Evolutionary conservation across 2,888 invertebrate genomes (phyloP), one percentile per base, ranked within the genome.

Genomic region (Nowickia ferox): DNA sequence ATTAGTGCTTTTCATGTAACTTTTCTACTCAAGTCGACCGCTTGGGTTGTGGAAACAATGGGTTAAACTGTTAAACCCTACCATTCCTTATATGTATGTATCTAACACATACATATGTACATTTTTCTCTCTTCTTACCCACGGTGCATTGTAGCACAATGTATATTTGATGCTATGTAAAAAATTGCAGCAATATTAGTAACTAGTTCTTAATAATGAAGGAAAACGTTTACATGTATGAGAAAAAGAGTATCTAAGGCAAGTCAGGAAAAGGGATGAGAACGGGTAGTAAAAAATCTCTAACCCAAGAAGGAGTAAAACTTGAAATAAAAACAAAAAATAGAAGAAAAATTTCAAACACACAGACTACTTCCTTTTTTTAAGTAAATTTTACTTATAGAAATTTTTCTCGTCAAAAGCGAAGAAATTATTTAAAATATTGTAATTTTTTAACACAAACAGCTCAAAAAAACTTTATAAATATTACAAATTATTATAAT

Each of bases 281-380:
- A 71, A 48, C 42, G 66, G 57, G 51, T 74, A 38, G 68, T 44
- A 53, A 17, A 72, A 77, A 61, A 10, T 40, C 59, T 38, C 74
- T 15, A 44, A 22, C 51, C 51, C n/a, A 19, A 46, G 51, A 86
- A 86, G 84, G 75, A 86, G 79, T 83, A 71, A 65, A 83, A 76
- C 46, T 59, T 22, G 46, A 83, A 83, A 83, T 59, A 80, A 86
- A 83, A 86, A 82, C 82, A 82, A 83, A 83, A 30, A 82, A 15
- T 46, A 46, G 15, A 55, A 30, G 22, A 9, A 74, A 74, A 30
- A 71, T 61, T 13, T 68, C 19, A 57, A 17, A 42, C 66, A 80
- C 40, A 79, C 11, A 66, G 38, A 46, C 44, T 42, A 61, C 38
- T 40, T n/a, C n/a, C n/a, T n/a, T 48, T 13, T 46, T 13, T 30